Conservation (phyloP, 2,113 vertebrate species). For the Colius striatus region DNA sequence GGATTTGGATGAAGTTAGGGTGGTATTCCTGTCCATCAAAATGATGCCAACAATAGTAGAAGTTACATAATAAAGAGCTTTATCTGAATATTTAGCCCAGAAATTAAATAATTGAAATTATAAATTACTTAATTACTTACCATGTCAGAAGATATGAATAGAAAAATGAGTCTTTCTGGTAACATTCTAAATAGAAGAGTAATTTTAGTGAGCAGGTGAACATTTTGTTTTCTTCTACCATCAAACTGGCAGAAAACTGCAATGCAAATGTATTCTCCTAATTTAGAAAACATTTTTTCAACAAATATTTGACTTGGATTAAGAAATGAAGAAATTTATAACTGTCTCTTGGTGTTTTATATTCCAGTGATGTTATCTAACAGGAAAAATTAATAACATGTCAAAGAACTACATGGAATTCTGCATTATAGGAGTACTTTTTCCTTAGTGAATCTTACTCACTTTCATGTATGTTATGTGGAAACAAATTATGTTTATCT, state of each 20-base stretch:
- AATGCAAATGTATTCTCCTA: background rate
- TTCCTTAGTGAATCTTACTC: background rate
- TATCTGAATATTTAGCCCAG: background rate
- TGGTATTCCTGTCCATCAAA: background rate
- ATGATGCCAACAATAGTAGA: background rate
- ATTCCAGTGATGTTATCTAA: background rate
- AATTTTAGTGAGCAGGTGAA: background rate
- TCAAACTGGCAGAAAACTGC: background rate
- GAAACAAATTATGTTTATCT: background rate
- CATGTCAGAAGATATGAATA: background rate
- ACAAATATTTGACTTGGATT: background rate
- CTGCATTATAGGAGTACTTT: background rate
- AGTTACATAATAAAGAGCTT: background rate
- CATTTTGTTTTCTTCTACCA: background rate
- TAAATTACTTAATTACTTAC: background rate
- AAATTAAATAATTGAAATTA: background rate
- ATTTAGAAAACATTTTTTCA: constrained; percentile 15
- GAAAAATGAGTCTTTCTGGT: background rate
- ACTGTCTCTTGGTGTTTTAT: background rate
- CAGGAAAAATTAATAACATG: background rate
- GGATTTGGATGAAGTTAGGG: background rate
- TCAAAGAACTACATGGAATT: background rate
- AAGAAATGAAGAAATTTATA: background rate
- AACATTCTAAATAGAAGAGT: background rate
- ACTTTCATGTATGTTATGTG: background rate